These are phyloP conservation scores for Ferrisia virgata DNA, from an alignment of 2,888 invertebrate genomes.

Conservation along the genomic window DNA sequence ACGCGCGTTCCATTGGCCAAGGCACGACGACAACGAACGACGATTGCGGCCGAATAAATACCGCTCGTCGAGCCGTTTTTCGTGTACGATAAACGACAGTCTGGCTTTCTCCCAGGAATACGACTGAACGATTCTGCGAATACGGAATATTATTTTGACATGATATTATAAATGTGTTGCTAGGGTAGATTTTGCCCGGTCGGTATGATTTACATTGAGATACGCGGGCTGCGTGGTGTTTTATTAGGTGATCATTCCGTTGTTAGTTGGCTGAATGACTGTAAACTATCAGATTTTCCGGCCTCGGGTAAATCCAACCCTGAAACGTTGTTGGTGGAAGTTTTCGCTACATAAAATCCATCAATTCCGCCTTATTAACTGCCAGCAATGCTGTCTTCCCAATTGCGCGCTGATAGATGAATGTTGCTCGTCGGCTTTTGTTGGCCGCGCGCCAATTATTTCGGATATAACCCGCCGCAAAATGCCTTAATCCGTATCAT, in stretches of 20 bases:
- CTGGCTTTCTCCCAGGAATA: slow-evolving; percentile 30
- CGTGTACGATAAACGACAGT: not conserved
- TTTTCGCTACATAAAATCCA: slow-evolving; percentile 47
- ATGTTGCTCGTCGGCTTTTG: slow-evolving; percentile 21
- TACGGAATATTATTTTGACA: slow-evolving; percentile 26
- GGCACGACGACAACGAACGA: not conserved
- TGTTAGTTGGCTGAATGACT: slow-evolving; percentile 39
- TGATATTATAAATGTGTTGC: slow-evolving; percentile 29
- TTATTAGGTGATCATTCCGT: slow-evolving; percentile 36
- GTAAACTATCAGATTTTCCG: slow-evolving; percentile 39
- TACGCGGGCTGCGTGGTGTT: not conserved
- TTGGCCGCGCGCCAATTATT: not conserved
- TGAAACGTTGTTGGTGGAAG: not conserved
- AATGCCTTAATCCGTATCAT: slow-evolving; percentile 17
- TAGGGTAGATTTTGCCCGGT: slow-evolving; percentile 23
- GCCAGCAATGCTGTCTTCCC: slow-evolving; percentile 37
- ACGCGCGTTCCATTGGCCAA: not conserved
- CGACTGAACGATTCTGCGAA: slow-evolving; percentile 26
- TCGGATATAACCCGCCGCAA: slow-evolving; percentile 19
- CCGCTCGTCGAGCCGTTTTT: not conserved
- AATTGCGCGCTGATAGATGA: slow-evolving; percentile 41
- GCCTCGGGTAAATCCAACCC: not conserved
- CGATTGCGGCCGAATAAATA: slow-evolving; percentile 7
- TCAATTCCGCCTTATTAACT: slow-evolving; percentile 47
- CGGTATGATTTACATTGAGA: slow-evolving; percentile 22